A percentile compares a stretch with the other conserved stretches of the same genome.
These are phyloP conservation scores for Tachuris rubrigastra DNA, from an alignment of 2,113 vertebrate species.

Conservation along the genomic window DNA sequence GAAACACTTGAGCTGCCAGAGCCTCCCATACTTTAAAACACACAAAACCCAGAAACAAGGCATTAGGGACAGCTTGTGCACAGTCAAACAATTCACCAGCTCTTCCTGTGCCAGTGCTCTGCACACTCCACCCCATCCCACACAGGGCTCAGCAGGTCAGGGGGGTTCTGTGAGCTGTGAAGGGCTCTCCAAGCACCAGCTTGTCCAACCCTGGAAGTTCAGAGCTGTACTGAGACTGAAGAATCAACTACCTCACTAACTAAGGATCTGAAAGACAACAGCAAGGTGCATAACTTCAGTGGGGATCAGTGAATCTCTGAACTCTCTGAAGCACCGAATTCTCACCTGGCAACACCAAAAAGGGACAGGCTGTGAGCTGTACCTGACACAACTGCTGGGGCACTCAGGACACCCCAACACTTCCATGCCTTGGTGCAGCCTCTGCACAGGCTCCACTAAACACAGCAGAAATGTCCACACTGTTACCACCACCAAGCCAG, in stretches of 20 bases:
- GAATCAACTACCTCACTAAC: background rate
- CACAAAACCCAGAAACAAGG: background rate
- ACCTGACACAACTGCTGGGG: background rate
- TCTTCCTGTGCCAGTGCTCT: background rate
- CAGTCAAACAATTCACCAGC: background rate
- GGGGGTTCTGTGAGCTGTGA: background rate
- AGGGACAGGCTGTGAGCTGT: background rate
- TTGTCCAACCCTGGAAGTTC: background rate
- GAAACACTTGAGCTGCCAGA: slow-evolving; percentile 82
- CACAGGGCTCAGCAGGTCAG: background rate
- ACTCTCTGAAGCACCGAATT: background rate
- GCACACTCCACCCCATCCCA: background rate
- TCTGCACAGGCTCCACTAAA: background rate
- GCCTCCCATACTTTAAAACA: slow-evolving; percentile 73
- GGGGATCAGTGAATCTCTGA: background rate
- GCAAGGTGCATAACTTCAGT: background rate
- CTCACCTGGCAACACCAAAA: background rate
- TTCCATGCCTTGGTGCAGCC: background rate
- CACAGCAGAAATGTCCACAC: background rate
- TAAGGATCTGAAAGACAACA: background rate
- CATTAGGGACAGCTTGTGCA: background rate
- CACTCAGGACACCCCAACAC: background rate
- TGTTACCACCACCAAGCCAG: background rate
- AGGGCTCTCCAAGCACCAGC: background rate
- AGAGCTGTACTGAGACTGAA: background rate